Conservation (phyloP, 1,140 invertebrate species). For the Zeugodacus cucurbitae region DNA sequence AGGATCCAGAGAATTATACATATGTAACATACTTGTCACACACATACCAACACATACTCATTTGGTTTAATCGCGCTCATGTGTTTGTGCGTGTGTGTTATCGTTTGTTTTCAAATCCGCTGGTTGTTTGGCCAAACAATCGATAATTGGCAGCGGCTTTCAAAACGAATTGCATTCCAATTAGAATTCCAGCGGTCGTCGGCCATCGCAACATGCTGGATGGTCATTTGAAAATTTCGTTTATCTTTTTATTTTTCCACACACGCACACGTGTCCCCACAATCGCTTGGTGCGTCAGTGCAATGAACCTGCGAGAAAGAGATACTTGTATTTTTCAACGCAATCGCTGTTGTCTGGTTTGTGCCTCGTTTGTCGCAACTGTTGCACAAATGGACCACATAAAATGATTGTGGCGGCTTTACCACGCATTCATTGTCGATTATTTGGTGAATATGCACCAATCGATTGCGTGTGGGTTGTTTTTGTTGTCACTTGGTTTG, state of each 20-base stretch:
- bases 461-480: no score
- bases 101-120: neutral
- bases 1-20: neutral
- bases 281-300: neutral
- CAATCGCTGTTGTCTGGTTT: neutral
- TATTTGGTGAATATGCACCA: neutral
- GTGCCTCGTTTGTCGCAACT: slow-evolving; percentile 3
- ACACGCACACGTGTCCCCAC: neutral
- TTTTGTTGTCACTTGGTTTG: neutral
- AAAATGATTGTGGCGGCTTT: neutral
- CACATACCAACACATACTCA: neutral
- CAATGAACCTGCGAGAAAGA: neutral
- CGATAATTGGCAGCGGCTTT: slow-evolving; percentile 22
- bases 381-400: neutral
- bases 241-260: neutral
- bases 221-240: neutral
- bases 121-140: neutral
- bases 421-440: neutral
- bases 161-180: slow-evolving; percentile 24
- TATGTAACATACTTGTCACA: neutral
- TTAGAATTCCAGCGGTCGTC: neutral
- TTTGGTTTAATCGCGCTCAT: neutral
- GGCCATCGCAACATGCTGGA: neutral
- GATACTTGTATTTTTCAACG: neutral
- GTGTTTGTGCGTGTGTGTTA: neutral